These are phyloP conservation scores for Steatornis caripensis DNA, from an alignment of 2,113 vertebrate genomes.

Conservation along the genomic window DNA sequence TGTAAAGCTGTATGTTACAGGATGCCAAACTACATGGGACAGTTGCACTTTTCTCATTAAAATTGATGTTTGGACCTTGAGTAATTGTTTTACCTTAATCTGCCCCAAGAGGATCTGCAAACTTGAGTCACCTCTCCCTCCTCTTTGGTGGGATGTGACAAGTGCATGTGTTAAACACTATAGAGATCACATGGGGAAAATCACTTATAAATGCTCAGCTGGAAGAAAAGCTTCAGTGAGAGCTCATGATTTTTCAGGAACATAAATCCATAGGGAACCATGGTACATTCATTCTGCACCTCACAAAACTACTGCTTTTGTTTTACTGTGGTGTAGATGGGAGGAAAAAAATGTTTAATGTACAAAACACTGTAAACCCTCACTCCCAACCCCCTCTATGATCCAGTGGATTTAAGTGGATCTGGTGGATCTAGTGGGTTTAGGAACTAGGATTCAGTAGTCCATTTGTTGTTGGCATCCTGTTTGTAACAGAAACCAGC, in stretches of 20 bases:
- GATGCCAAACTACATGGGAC: too few species aligned
- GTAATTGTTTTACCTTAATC: too few species aligned
- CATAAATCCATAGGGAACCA: background rate
- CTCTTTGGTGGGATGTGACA: too few species aligned
- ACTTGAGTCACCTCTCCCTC: too few species aligned
- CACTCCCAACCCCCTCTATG: too few species aligned
- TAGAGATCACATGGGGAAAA: background rate
- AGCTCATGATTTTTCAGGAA: background rate
- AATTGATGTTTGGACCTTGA: too few species aligned
- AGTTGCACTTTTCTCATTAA: too few species aligned
- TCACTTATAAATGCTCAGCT: background rate
- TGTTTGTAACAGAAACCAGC: background rate
- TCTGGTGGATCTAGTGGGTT: background rate
- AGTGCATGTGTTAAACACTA: background rate
- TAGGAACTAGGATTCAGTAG: background rate
- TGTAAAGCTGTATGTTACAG: too few species aligned
- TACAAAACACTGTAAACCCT: background rate
- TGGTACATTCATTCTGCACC: background rate
- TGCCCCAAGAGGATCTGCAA: too few species aligned
- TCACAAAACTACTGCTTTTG: background rate
- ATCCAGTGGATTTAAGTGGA: background rate
- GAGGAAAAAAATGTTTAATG: background rate
- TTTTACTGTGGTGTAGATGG: background rate
- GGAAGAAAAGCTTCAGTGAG: background rate
- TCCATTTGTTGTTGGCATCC: background rate